Percentiles rank a stretch among this genome's conserved stretches.
phyloP scores from a whole-genome alignment of 2,797 vertebrate species.

The Hyperoplus immaculatus region DNA sequence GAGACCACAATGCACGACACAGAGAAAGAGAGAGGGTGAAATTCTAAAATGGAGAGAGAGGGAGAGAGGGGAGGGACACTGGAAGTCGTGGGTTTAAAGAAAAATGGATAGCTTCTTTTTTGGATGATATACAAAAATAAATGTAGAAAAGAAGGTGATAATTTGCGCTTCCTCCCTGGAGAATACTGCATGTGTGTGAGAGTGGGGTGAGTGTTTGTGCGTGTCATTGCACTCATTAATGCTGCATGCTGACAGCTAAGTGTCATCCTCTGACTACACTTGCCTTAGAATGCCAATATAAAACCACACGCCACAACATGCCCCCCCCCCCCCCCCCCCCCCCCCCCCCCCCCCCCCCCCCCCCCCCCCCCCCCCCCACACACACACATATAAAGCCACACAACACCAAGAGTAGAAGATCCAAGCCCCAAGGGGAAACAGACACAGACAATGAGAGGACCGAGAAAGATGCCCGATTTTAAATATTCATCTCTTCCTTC shows the following conservation, averaged over 20 bases:
- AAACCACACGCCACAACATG: conserved; percentile 67
- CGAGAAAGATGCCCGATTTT: conserved; percentile 66
- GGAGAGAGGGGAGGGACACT: background rate
- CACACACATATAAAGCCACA: conserved; percentile 32
- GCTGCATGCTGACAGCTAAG: conserved; percentile 80
- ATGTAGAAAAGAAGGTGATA: conserved; percentile 58
- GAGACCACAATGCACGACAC: conserved; percentile 38
- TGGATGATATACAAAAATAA: conserved; percentile 54
- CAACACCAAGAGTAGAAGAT: conserved; percentile 57
- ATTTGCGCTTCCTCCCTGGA: conserved; percentile 59
- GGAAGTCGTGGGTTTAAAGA: conserved; percentile 22
- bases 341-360: conserved; percentile 22
- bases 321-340: conserved; percentile 29
- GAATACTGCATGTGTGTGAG: conserved; percentile 23
- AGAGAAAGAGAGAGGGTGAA: background rate
- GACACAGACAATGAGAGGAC: conserved; percentile 65
- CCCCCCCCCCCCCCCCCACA: conserved; percentile 21
- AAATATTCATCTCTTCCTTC: conserved; percentile 78
- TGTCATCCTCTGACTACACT: conserved; percentile 77
- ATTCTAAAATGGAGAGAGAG: background rate
- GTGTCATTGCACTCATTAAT: conserved; percentile 79
- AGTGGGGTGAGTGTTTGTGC: conserved; percentile 66
- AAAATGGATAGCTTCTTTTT: conserved; percentile 33
- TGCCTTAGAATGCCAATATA: conserved; percentile 73
- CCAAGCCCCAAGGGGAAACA: conserved; percentile 62